Evolutionary conservation across 2,888 invertebrate genomes (phyloP).

Genomic region (Campoplex nolae): DNA sequence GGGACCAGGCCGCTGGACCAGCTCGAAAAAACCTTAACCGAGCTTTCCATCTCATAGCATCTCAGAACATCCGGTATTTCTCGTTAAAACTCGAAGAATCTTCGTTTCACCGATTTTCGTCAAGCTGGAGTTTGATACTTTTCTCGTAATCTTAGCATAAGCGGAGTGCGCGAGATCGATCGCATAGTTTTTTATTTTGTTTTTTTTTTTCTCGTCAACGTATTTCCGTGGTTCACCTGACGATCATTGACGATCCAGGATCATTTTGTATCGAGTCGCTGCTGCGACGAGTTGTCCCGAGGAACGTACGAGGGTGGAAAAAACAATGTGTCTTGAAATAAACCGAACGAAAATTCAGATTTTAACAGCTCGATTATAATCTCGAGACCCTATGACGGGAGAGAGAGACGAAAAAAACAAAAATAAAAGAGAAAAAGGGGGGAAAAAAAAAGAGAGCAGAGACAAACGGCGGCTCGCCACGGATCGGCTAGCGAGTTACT

Average conservation of each 20-base stretch:
- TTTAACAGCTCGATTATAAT: not conserved
- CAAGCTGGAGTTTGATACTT: not conserved
- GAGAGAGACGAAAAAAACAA: not conserved
- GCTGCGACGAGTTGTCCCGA: not conserved
- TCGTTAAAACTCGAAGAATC: not conserved
- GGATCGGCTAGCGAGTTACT: conserved; percentile 77
- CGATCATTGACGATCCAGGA: not conserved
- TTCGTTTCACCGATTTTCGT: not conserved
- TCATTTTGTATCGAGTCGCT: not conserved
- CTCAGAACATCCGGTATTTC: not conserved
- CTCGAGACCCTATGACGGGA: not conserved
- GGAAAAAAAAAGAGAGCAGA: conserved; percentile 21
- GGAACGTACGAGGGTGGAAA: not conserved
- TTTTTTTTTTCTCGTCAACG: not conserved
- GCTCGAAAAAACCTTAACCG: not conserved
- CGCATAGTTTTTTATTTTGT: not conserved
- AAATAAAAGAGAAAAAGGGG: not conserved
- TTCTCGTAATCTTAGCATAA: not conserved
- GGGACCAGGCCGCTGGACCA: not conserved
- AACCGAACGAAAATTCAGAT: not conserved
- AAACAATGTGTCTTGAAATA: not conserved
- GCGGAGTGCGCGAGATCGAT: not conserved
- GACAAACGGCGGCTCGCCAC: conserved; percentile 67
- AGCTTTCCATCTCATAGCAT: not conserved
- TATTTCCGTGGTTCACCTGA: not conserved